Conservation (phyloP, 2,888 invertebrate genomes). For the Ochropleura leucogaster region DNA sequence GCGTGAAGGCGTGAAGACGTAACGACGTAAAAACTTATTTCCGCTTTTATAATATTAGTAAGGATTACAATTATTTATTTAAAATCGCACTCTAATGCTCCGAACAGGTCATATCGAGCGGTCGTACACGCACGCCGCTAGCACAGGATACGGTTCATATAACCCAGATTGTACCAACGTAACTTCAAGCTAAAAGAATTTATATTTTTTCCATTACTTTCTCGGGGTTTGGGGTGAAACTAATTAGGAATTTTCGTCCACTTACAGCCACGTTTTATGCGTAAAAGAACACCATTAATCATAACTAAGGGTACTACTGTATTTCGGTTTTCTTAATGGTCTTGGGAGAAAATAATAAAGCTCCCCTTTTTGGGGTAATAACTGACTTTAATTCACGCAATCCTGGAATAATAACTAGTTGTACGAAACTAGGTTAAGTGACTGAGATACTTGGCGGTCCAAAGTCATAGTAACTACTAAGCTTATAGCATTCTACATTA, state of each 20-base stretch:
- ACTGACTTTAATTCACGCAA: constrained; percentile 33
- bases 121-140: constrained; percentile 74
- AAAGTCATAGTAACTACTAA: neutral
- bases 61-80: neutral
- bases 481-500: no score
- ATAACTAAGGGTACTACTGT: constrained; percentile 55
- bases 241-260: constrained; percentile 77
- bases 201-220: constrained; percentile 60
- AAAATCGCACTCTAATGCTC: constrained; percentile 58
- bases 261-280: constrained; percentile 57
- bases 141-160: constrained; percentile 77
- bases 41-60: no score
- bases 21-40: no score
- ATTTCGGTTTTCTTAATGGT: constrained; percentile 40
- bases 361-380: constrained; percentile 7
- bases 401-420: constrained; percentile 3
- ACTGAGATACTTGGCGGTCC: neutral
- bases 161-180: constrained; percentile 72
- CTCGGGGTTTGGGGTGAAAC: constrained; percentile 72
- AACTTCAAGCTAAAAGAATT: constrained; percentile 70
- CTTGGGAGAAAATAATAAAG: constrained; percentile 31
- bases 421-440: neutral
- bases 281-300: constrained; percentile 64
- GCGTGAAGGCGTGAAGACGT: no score
- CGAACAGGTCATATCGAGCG: constrained; percentile 54